These are phyloP conservation scores for Aleiodes testaceus DNA, from an alignment of 2,888 invertebrate species.

Conservation along the genomic window DNA sequence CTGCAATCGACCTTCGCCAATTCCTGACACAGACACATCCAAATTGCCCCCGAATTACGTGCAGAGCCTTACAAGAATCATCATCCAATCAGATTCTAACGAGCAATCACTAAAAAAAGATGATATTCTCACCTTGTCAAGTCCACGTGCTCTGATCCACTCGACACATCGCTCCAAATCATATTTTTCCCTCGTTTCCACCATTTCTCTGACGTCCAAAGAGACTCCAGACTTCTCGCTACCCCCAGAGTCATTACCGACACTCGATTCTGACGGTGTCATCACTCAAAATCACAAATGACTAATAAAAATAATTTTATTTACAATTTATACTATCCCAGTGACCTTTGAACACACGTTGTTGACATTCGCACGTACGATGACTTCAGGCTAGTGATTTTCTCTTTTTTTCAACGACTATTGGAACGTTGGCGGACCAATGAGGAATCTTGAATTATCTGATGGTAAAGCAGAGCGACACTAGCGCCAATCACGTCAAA, in stretches of 20 bases:
- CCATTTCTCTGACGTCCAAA: not conserved
- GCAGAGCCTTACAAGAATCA: not conserved
- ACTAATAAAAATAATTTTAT: not conserved
- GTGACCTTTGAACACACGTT: not conserved
- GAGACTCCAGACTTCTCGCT: not conserved
- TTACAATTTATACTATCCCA: not conserved
- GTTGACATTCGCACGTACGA: too few relatives aligned
- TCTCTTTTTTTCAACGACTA: too few relatives aligned
- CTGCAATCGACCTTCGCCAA: not conserved
- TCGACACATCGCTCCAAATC: constrained; percentile 78
- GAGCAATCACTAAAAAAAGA: constrained; percentile 26
- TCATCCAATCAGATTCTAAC: not conserved
- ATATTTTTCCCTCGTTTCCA: constrained; percentile 66
- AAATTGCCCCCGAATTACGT: not conserved
- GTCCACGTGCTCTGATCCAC: constrained; percentile 82
- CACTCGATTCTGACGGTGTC: constrained; percentile 15
- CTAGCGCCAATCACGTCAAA: too few relatives aligned
- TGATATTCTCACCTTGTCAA: constrained; percentile 76
- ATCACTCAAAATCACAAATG: not conserved
- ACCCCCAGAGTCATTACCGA: too few relatives aligned
- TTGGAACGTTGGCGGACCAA: too few relatives aligned
- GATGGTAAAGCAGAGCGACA: too few relatives aligned
- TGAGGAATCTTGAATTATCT: too few relatives aligned
- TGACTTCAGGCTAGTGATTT: too few relatives aligned
- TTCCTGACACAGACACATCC: not conserved